These are phyloP conservation scores for Acholoe squamosa DNA, from an alignment of 2,888 invertebrate genomes.

Conservation along the genomic window DNA sequence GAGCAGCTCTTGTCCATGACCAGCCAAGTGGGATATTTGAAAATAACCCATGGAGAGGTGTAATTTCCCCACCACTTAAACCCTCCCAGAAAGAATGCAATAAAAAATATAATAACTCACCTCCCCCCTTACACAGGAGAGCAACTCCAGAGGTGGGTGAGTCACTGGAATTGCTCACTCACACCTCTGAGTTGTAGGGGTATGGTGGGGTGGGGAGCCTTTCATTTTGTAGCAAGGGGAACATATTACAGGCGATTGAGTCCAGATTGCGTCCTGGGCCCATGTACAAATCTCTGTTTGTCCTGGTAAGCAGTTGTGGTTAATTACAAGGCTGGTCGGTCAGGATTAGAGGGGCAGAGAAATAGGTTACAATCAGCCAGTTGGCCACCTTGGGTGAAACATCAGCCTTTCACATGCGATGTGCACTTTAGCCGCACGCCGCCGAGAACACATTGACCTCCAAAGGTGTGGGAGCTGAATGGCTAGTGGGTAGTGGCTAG, in stretches of 20 bases:
- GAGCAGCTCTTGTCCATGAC: slow-evolving; percentile 5
- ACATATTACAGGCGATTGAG: background rate
- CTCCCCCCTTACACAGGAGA: background rate
- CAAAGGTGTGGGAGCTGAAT: slow-evolving; percentile 13
- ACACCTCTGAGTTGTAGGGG: background rate
- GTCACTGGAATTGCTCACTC: slow-evolving; percentile 12
- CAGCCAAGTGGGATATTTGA: slow-evolving; percentile 38
- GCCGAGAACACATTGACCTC: background rate
- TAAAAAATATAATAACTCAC: slow-evolving; percentile 3
- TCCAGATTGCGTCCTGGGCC: background rate
- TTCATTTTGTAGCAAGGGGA: slow-evolving; percentile 2
- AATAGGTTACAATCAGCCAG: slow-evolving; percentile 31
- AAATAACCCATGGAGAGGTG: slow-evolving; percentile 44
- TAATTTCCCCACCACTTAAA: slow-evolving; percentile 23
- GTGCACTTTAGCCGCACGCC: slow-evolving; percentile 7
- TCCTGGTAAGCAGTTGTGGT: background rate
- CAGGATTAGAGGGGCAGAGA: background rate
- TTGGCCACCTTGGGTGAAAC: slow-evolving; percentile 23
- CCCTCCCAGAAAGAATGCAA: background rate
- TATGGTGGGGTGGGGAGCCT: background rate
- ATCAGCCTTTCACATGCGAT: background rate
- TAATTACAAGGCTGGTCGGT: background rate
- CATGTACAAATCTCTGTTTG: slow-evolving; percentile 1
- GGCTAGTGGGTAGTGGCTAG: background rate
- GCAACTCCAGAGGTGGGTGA: slow-evolving; percentile 1